A percentile compares a stretch with the other conserved stretches of the same genome.
These are phyloP conservation scores for Nestor notabilis DNA, from an alignment of 2,113 vertebrate genomes.

Conservation along the genomic window DNA sequence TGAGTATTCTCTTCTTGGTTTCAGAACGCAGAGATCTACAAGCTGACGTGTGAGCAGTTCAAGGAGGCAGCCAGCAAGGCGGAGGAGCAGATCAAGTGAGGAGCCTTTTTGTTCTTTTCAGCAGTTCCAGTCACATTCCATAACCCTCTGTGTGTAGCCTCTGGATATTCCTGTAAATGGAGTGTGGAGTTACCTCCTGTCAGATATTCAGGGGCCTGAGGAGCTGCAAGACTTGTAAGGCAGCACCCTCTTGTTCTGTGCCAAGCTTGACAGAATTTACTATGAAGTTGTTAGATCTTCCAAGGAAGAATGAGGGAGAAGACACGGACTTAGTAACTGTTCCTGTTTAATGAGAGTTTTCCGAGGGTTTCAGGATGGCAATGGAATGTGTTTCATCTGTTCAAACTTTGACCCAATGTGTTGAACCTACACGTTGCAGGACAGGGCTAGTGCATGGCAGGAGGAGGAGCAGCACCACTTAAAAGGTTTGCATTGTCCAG, in stretches of 20 bases:
- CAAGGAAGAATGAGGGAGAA: background rate
- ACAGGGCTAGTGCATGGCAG: background rate
- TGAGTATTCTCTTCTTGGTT: slow-evolving; percentile 46
- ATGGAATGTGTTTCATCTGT: background rate
- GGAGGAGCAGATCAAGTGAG: slow-evolving; percentile 86
- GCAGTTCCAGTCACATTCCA: background rate
- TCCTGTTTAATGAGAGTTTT: background rate
- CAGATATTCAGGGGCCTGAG: background rate
- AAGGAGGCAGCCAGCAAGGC: slow-evolving; percentile 82
- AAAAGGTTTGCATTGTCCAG: background rate
- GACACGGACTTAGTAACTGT: background rate
- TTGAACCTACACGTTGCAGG: background rate
- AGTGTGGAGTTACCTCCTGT: background rate
- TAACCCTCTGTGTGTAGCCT: background rate
- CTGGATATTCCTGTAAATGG: background rate
- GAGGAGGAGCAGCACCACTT: background rate
- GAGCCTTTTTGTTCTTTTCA: slow-evolving; percentile 22
- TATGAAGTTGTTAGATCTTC: background rate
- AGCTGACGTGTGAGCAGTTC: slow-evolving; percentile 85
- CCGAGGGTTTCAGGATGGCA: background rate
- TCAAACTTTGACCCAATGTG: background rate
- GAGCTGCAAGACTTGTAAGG: background rate
- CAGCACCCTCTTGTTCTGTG: background rate
- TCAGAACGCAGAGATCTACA: slow-evolving; percentile 89
- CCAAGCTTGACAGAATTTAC: background rate